Evolutionary conservation across 2,888 invertebrate species (phyloP), one percentile per base, ranked within the genome.

Genomic region (Lithosia quadra): DNA sequence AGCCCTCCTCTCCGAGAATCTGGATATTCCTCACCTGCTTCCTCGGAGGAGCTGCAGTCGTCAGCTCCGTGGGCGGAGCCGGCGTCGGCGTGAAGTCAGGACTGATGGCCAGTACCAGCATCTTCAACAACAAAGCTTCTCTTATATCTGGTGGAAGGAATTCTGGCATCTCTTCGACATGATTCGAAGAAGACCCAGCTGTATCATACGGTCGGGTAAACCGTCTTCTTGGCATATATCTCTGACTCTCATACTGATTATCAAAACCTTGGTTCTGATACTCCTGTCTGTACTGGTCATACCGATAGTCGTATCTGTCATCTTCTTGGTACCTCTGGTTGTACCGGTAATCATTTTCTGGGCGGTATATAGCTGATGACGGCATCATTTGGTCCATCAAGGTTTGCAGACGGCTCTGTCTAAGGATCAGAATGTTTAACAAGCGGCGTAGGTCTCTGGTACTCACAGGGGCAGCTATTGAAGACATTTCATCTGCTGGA

Each of bases 21-120:
- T 97, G 97, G 34, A 97, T 96, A 85, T 97, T 97, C 77, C 97
- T 95, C 24, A 97, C 96, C 65, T 96, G 96, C 77, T 95, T 95
- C 77, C 96, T 87, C 75, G 95, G 72, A 75, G 96, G 93, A 68
- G 95, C 90, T 1, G 95, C 93, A 3, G 95, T 95, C 24, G 95
- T 95, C 63, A 95, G 83, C 79, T 93, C 92, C 0, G 94, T 94
- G 56, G 85, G 89, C 0, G 95, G 92, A 0, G 90, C 88, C 7
- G 91, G 89, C 2, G 94, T 89, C 53, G 95, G 92, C 86, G 91
- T 86, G 73, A 87, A 93, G 81, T 96, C 96, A 10, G 96, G 96
- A 85, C 96, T 96, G 76, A 97, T 96, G 0, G 97, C 97, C 69
- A 97, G 86, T 84, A 97, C 96, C 39, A 97, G 90, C 97, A 97